Evolutionary conservation across 1,140 invertebrate genomes (phyloP), one percentile per base, ranked within the genome.

Genomic region (Drosophila saltans): DNA sequence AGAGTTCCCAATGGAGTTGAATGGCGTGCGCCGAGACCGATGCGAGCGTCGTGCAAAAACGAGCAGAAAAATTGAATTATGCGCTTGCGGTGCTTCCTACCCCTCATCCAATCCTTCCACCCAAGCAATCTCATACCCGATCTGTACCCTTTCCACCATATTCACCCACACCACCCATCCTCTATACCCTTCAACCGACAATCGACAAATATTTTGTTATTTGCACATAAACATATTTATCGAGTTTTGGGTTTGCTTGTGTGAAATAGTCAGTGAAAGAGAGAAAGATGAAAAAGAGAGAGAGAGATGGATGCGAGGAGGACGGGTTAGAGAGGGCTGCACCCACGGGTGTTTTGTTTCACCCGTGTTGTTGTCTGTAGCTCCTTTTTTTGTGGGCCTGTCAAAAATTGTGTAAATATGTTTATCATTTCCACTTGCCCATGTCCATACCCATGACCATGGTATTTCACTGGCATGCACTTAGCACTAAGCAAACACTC

Each of bases 351-450:
- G 85, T 89, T 84, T 66, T 83, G 85, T 89, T 89, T 89, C 85
- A 89, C 84, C 84, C 84, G 84, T 52, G 8, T 88, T 89, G 16
- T 16, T 16, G 16, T 16, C 16, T 81, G 52, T 48, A 69, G 58
- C 62, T 72, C 57, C 68, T 65, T 78, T 28, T 75, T 72, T 81
- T 75, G 75, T 75, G 73, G 71, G 85, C 77, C 90, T 90, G 90
- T 91, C 90, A 91, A 90, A 91, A 91, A 91, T 91, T 91, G 90
- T 88, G 83, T 91, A 91, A 91, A 91, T 91, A 91, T 91, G 90
- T 90, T 91, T 91, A 91, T 91, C 90, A 90, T 91, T 91, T 91
- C 83, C 80, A 91, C 89, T 91, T 91, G 85, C 85, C 82, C 57
- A 70, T 60, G 68, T 48, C 45, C 45, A 48, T 82, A 69, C 55